Conservation (phyloP, 2,888 invertebrate species). For the Cistogaster globosa region DNA sequence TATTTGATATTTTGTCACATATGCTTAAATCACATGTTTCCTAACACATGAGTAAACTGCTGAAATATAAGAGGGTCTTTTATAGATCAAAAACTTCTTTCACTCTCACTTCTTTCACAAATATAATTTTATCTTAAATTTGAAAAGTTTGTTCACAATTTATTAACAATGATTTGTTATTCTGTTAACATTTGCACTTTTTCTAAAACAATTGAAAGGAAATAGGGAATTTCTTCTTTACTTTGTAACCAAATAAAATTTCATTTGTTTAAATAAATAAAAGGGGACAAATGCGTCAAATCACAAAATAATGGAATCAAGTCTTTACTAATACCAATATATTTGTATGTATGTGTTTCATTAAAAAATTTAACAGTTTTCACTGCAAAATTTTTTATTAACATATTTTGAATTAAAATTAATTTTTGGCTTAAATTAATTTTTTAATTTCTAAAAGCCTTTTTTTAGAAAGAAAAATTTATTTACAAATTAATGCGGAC, state of each 20-base stretch:
- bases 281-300: conserved; percentile 7
- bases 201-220: conserved; percentile 33
- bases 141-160: background rate
- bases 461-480: no score
- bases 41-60: background rate
- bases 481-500: no score
- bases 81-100: background rate
- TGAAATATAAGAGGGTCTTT: conserved; percentile 54
- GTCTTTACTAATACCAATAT: background rate
- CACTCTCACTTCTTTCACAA: no score
- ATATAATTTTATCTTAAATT: conserved; percentile 6
- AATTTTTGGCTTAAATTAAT: no score
- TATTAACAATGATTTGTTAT: conserved; percentile 45
- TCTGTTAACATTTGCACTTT: conserved; percentile 57
- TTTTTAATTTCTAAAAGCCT: no score
- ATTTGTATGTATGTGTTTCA: background rate
- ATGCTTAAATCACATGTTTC: conserved; percentile 27
- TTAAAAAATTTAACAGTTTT: background rate
- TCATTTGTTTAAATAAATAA: conserved; percentile 42
- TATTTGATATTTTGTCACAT: conserved; percentile 65
- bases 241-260: background rate
- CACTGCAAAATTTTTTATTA: no score
- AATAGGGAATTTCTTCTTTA: conserved; percentile 26
- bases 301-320: conserved; percentile 26
- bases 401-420: no score